phyloP scores from a whole-genome alignment of 2,797 vertebrate species.

The Neosilurus mollespiculum region DNA sequence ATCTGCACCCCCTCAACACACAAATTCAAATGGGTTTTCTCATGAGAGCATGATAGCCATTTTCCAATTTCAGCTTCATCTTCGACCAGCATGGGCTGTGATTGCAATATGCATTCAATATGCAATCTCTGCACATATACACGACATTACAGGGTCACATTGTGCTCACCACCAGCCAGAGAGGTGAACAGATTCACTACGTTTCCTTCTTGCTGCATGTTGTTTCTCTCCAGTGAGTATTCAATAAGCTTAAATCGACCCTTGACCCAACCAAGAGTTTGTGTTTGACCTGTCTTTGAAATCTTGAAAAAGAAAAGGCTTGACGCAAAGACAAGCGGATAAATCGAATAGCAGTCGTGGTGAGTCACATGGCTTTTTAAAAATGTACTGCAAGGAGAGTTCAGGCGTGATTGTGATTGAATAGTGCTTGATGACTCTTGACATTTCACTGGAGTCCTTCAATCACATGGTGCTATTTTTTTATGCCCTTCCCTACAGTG shows the following conservation, averaged over 20 bases:
- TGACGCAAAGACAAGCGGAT: conserved; percentile 57
- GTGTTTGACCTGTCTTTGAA: conserved; percentile 48
- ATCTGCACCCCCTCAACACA: conserved; percentile 62
- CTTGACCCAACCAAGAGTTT: conserved; percentile 62
- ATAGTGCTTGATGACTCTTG: conserved; percentile 66
- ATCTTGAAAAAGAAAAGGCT: conserved; percentile 29
- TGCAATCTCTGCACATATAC: conserved; percentile 80
- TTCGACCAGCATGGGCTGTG: conserved; percentile 76
- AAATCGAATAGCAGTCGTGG: conserved; percentile 64
- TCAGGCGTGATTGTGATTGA: conserved; percentile 64
- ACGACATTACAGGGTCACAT: conserved; percentile 75
- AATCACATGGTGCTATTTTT: conserved; percentile 55
- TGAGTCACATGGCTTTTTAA: conserved; percentile 50
- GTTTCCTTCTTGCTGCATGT: conserved; percentile 63
- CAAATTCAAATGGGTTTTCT: conserved; percentile 77
- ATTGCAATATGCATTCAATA: conserved; percentile 72
- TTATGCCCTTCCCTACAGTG: conserved; percentile 40
- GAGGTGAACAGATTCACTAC: conserved; percentile 46
- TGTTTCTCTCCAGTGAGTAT: conserved; percentile 76
- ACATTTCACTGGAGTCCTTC: conserved; percentile 60
- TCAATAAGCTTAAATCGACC: conserved; percentile 74
- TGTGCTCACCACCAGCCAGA: conserved; percentile 63
- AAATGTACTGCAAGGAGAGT: conserved; percentile 52
- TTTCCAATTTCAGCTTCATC: conserved; percentile 84
- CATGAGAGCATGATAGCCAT: conserved; percentile 79